Base-by-base conservation (phyloP, 2,797 vertebrate genomes). In the Sus cebifrons region DNA sequence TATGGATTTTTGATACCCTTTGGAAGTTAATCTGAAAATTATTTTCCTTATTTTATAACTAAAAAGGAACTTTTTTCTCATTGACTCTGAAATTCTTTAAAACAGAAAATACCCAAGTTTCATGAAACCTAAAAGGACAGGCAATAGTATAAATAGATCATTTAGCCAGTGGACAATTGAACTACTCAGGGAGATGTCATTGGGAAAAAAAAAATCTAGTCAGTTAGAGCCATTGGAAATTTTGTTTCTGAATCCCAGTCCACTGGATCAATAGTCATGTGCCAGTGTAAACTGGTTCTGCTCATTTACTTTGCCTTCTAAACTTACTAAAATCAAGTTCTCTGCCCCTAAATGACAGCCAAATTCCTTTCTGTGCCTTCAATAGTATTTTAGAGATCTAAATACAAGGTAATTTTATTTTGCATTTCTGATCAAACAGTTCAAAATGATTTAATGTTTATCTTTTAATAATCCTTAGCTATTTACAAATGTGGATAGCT, bases 1-100 rank as follows among this genome's bases (percentile, higher is more conserved):
- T 98, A 97, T 97, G 97, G 95, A 97, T 98, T 97, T 97, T 97
- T 95, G 96, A 96, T 97, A 96, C 93, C 77, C 91, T 97, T 95
- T 97, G 97, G 94, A 98, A 97, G 49, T 95, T 97, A 97, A 97
- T 91, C 77, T 96, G 85, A 94, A 94, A 96, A 94, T 68, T 88
- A 32, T 68, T 89, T 94, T 92, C 56, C 62, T 93, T 95, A 49
- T 96, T 96, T 94, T 92, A 58, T 79, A 82, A 75, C 86, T 32
- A 87, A 89, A 97, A 96, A 78, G 52, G 29, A 96, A 88, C 77
- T 97, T 95, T 81, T 54, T 93, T 95, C 91, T 95, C 74, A 62
- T 52, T 92, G 23, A 95, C 87, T 96, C 36, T 89, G 68, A 94
- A 88, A 68, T 64, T 86, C 29, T 93, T 89, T 92, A 29, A 89